A percentile compares a stretch with the other conserved stretches of the same genome.
Conservation (phyloP, 2,113 vertebrate genomes). For the Percina caprodes region DNA sequence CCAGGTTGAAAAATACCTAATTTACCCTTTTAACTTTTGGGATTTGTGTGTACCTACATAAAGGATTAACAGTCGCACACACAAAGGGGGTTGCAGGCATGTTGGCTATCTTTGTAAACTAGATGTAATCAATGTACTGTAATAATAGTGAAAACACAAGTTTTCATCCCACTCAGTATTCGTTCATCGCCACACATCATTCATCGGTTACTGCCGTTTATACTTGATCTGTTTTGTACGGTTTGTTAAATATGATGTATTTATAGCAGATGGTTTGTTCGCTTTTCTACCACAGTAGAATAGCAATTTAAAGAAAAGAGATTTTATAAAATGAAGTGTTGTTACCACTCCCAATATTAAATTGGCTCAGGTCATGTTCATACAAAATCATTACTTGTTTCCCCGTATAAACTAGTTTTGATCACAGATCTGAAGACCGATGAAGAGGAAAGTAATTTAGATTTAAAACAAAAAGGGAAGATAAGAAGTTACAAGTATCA, state of each 20-base stretch:
- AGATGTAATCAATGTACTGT: conserved; percentile 22
- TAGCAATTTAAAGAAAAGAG: conserved; percentile 21
- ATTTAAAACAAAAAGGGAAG: conserved; percentile 44
- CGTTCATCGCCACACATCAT: not conserved
- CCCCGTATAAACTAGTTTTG: not conserved
- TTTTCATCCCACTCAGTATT: conserved; percentile 23
- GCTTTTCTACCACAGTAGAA: conserved; percentile 45
- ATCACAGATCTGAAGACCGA: not conserved
- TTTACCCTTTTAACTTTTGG: no score
- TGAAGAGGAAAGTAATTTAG: not conserved
- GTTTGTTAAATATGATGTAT: conserved; percentile 69
- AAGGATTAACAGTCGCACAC: not conserved
- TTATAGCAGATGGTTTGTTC: conserved; percentile 66
- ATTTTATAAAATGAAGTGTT: conserved; percentile 25
- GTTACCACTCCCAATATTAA: conserved; percentile 63
- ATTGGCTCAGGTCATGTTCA: not conserved
- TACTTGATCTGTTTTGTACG: conserved; percentile 69
- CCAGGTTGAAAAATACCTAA: no score
- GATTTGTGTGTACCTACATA: no score
- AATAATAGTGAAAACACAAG: conserved; percentile 1
- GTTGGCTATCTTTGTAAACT: not conserved
- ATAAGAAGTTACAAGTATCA: not conserved
- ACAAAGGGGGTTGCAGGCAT: not conserved
- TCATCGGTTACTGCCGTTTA: conserved; percentile 58
- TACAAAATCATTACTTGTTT: not conserved